Evolutionary conservation across 2,113 vertebrate genomes (phyloP), one percentile per base, ranked within the genome.

Genomic region (Myrmophylax atrothorax): DNA sequence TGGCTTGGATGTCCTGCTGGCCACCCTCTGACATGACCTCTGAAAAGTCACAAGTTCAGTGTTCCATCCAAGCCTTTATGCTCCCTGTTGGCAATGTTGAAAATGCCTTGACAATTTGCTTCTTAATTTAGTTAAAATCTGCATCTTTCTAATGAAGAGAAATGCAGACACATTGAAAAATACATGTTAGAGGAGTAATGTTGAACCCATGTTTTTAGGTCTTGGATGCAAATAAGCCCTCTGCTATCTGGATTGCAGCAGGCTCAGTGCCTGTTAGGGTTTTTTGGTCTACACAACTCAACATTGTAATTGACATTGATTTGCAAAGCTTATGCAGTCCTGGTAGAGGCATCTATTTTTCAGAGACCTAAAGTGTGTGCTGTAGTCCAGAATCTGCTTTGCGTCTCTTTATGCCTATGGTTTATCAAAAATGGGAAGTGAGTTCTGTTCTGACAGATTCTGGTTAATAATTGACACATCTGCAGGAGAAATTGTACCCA

Each of bases 1-100:
- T 72, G 44, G 33, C 17, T 58, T 0, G 0, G 0, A 0, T 62
- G n/a, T 78, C 24, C 35, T 58, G 19, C 44, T 20, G 52, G 9
- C n/a, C 28, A 10, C 50, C 11, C 18, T 77, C 16, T 26, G 19
- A 28, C 10, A 6, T 16, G 18, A 38, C 14, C 26, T 35, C n/a
- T 38, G 3, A 4, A 50, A 17, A 29, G 33, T 7, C 24, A 14
- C 11, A 26, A 24, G 10, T 31, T 74, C 28, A 4, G 24, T 40
- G 31, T 37, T 17, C 18, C 13, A 1, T 37, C 38, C 2, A 44
- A 67, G 25, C 47, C 25, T 60, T 66, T 24, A 16, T 63, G 7
- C 14, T 50, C 9, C 56, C 15, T 53, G 7, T 56, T n/a, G 69
- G 24, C 0, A 49, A 0, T 63, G 38, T 53, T 67, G 37, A 58